These are phyloP conservation scores for Ceuthmochares aereus DNA, from an alignment of 2,113 vertebrate genomes.

Conservation along the genomic window DNA sequence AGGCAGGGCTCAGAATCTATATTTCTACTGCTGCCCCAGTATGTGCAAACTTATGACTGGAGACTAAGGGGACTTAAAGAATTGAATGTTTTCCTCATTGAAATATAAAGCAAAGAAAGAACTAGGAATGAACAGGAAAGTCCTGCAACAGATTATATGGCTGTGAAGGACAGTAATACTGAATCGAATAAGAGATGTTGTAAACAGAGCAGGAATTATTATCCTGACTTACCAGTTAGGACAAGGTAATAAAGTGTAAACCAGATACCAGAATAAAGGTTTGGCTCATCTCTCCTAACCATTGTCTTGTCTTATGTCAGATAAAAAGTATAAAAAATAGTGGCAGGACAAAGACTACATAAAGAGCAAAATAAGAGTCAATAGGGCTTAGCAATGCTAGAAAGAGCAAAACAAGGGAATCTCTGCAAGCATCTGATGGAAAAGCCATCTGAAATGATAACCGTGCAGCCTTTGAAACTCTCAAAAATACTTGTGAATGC, in stretches of 20 bases:
- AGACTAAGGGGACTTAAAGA: neutral
- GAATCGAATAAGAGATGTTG: neutral
- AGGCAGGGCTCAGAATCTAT: neutral
- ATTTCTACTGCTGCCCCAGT: neutral
- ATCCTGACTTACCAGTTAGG: neutral
- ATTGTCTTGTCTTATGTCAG: neutral
- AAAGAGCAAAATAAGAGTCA: neutral
- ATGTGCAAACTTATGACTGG: neutral
- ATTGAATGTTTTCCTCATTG: neutral
- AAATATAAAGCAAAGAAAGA: neutral
- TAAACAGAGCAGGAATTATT: neutral
- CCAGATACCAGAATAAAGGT: neutral
- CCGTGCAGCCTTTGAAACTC: neutral
- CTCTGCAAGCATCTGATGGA: neutral
- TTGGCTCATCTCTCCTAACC: neutral
- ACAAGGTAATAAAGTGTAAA: neutral
- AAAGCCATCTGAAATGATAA: neutral
- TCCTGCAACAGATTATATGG: neutral
- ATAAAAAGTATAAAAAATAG: neutral
- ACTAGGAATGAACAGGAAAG: neutral
- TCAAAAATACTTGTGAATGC: neutral
- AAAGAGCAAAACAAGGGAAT: neutral
- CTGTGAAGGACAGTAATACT: neutral
- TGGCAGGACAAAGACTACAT: accelerated
- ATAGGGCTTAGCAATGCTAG: neutral